Conservation (phyloP, 2,113 vertebrate genomes). For the Solenodon paradoxus region DNA sequence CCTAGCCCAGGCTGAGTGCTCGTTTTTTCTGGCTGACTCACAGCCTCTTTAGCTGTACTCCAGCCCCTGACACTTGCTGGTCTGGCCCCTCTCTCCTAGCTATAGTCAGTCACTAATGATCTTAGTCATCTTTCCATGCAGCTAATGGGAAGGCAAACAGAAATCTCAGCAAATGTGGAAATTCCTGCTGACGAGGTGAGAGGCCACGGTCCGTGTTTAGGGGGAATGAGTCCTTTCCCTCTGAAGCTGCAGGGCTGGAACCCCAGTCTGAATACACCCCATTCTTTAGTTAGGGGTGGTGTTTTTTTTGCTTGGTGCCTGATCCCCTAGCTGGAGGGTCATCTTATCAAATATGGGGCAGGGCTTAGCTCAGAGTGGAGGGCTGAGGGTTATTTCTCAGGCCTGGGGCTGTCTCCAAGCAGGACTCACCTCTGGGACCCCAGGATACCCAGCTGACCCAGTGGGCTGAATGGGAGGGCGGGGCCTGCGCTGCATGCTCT, state of each 20-base stretch:
- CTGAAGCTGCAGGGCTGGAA: neutral
- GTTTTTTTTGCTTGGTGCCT: neutral
- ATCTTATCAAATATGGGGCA: neutral
- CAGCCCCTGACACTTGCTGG: neutral
- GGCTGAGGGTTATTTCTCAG: neutral
- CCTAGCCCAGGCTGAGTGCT: neutral
- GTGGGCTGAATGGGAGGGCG: neutral
- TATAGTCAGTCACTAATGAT: conserved; percentile 52
- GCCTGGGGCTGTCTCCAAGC: neutral
- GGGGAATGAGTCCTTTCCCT: neutral
- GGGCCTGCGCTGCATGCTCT: neutral
- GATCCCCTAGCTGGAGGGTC: neutral
- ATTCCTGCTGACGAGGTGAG: conserved; percentile 56
- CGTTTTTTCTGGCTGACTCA: conserved; percentile 33
- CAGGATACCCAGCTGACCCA: conserved; percentile 13
- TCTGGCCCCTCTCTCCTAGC: neutral
- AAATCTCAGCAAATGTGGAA: conserved; percentile 68
- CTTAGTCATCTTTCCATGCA: conserved; percentile 69
- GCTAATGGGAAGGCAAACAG: conserved; percentile 72
- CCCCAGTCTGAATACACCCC: neutral
- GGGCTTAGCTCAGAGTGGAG: neutral
- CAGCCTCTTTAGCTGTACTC: neutral
- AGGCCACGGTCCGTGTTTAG: neutral
- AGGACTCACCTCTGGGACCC: neutral
- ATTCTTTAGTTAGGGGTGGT: neutral